Conservation (phyloP, 2,888 invertebrate species). For the Oscheius onirici region DNA sequence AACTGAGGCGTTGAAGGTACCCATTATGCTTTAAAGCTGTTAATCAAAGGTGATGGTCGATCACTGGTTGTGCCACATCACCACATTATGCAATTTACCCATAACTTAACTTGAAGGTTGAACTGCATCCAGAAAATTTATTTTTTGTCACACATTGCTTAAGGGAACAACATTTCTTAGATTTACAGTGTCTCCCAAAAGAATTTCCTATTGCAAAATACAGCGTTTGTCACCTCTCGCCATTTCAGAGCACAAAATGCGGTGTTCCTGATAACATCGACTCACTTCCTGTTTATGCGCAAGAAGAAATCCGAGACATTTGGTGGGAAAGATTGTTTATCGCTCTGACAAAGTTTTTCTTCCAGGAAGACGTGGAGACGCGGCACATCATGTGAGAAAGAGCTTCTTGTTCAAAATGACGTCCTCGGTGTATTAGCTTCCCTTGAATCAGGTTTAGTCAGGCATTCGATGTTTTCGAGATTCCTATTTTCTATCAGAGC, state of each 20-base stretch:
- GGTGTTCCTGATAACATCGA: conserved; percentile 59
- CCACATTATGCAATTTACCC: no score
- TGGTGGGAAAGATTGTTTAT: conserved; percentile 47
- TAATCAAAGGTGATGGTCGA: not conserved
- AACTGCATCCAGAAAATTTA: no score
- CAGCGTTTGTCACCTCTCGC: no score
- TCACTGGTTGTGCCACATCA: no score
- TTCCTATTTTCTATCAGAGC: conserved; percentile 7
- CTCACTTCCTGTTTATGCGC: conserved; percentile 62
- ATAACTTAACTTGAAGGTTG: no score
- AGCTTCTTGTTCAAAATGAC: conserved; percentile 62
- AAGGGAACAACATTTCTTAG: no score
- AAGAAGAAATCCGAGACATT: conserved; percentile 64
- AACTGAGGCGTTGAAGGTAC: conserved; percentile 4
- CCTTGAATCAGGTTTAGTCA: conserved; percentile 8
- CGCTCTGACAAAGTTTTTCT: not conserved
- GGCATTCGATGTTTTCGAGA: not conserved
- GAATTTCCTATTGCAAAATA: no score
- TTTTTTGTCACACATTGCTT: no score
- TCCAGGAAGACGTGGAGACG: conserved; percentile 63
- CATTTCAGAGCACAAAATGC: conserved; percentile 38
- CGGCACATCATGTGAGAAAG: conserved; percentile 59
- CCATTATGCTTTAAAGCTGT: not conserved
- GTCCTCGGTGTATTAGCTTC: conserved; percentile 42
- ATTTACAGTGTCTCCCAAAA: no score